Evolutionary conservation across 2,113 vertebrate species (phyloP), one percentile per base, ranked within the genome.

Genomic region (Corythornis madagascariensis): DNA sequence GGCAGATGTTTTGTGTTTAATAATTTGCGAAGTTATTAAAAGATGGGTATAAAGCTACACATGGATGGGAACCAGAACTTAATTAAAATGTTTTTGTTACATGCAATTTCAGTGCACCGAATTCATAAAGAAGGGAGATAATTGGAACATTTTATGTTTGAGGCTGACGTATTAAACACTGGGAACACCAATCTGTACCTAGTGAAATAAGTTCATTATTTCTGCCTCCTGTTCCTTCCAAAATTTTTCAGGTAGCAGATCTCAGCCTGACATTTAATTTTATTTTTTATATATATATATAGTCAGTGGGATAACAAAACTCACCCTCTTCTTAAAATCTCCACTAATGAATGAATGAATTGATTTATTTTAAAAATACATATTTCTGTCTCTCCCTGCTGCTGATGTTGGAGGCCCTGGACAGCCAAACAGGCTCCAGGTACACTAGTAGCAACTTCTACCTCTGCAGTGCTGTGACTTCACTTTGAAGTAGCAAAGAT

Each of bases 201-300:
- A 63, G 38, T 14, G 33, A 95, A 94, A 91, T 85, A 92, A 95
- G 88, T 72, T 63, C 78, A 85, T 94, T 92, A 93, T 80, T 94
- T 80, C 82, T 83, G 65, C 67, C 28, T 90, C 50, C 88, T 80
- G 16, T 88, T 92, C 53, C 8, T n/a, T 77, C 43, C 75, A 66
- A 83, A 91, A 90, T 47, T 90, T 95, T 83, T 43, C 16, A 59
- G 38, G 64, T 47, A 74, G 72, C 16, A 80, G 55, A 92, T 85
- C 82, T 85, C 47, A 86, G 65, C 26, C 19, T 81, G 8, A 1
- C 3, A 75, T 56, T 6, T 59, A n/a, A 43, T 15, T 25, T 31
- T 8, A 19, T 45, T 29, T 42, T 56, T 57, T 53, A 35, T 35
- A 35, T 38, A 38, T 38, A 38, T 18, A 6, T 14, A 20, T 21